phyloP scores from a whole-genome alignment of 2,888 invertebrate genomes.

The Halocaridina rubra region DNA sequence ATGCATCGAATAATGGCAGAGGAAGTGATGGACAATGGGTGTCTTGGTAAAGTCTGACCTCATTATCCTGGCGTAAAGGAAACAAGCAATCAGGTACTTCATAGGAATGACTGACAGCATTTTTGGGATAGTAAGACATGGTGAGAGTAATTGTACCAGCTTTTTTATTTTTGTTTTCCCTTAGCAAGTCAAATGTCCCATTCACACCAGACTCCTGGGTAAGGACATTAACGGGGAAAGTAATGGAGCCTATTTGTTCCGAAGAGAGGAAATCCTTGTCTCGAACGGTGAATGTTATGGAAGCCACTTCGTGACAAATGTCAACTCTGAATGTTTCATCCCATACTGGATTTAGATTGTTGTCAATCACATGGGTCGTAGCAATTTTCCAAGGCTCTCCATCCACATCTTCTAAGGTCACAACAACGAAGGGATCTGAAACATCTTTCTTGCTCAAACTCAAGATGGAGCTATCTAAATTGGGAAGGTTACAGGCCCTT shows the following conservation, averaged over 20 bases:
- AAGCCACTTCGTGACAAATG: slow-evolving; percentile 62
- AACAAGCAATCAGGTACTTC: slow-evolving; percentile 61
- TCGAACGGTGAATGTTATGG: slow-evolving; percentile 60
- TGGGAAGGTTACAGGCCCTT: slow-evolving; percentile 58
- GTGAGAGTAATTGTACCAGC: slow-evolving; percentile 55
- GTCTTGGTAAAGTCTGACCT: slow-evolving; percentile 62
- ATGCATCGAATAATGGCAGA: slow-evolving; percentile 15
- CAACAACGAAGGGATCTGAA: slow-evolving; percentile 63
- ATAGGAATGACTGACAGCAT: slow-evolving; percentile 35
- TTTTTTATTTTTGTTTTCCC: slow-evolving; percentile 48
- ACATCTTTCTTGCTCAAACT: slow-evolving; percentile 64
- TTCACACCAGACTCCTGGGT: slow-evolving; percentile 24
- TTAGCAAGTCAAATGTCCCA: slow-evolving; percentile 50
- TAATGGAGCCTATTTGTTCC: slow-evolving; percentile 59
- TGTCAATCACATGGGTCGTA: slow-evolving; percentile 62
- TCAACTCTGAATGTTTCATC: slow-evolving; percentile 62
- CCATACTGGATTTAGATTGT: slow-evolving; percentile 61
- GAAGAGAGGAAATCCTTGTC: slow-evolving; percentile 64
- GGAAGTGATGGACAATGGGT: slow-evolving; percentile 59
- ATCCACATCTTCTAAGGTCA: slow-evolving; percentile 55
- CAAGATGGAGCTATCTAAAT: slow-evolving; percentile 61
- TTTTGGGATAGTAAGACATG: slow-evolving; percentile 58
- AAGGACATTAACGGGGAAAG: slow-evolving; percentile 50
- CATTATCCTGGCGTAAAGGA: slow-evolving; percentile 46
- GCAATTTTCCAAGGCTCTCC: slow-evolving; percentile 61